Percentiles rank a stretch among this genome's conserved stretches.
phyloP scores from a whole-genome alignment of 2,797 vertebrate genomes.

The Enoplosus armatus region DNA sequence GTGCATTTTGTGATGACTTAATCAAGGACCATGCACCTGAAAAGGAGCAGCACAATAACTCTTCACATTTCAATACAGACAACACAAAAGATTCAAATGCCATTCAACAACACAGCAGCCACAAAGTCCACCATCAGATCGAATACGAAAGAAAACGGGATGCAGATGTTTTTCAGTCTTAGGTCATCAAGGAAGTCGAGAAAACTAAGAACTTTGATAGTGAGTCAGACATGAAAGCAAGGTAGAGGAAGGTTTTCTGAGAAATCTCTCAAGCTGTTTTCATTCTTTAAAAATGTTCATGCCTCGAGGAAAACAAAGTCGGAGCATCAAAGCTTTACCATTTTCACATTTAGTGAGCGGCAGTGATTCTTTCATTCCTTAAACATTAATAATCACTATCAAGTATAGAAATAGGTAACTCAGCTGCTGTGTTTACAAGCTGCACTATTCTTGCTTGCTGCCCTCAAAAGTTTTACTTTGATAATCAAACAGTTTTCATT shows the following conservation, averaged over 20 bases:
- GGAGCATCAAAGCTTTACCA: slow-evolving; percentile 25
- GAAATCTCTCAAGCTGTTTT: slow-evolving; percentile 15
- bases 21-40: background rate
- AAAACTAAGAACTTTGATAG: background rate
- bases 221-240: slow-evolving; percentile 21
- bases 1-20: background rate
- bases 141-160: background rate
- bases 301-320: slow-evolving; percentile 10
- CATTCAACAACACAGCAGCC: background rate
- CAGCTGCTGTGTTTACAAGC: background rate
- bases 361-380: slow-evolving; percentile 51
- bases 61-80: background rate
- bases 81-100: background rate
- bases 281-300: background rate
- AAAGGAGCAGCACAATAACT: background rate
- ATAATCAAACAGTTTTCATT: background rate
- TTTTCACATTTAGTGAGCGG: slow-evolving; percentile 58
- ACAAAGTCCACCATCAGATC: background rate
- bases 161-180: slow-evolving; percentile 4
- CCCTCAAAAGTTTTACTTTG: background rate
- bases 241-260: background rate
- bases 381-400: slow-evolving; percentile 37
- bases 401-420: background rate
- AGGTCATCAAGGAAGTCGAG: slow-evolving; percentile 3
- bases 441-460: background rate